Evolutionary conservation across 2,113 vertebrate genomes (phyloP).

Genomic region (Brachyhypopomus gauderio): DNA sequence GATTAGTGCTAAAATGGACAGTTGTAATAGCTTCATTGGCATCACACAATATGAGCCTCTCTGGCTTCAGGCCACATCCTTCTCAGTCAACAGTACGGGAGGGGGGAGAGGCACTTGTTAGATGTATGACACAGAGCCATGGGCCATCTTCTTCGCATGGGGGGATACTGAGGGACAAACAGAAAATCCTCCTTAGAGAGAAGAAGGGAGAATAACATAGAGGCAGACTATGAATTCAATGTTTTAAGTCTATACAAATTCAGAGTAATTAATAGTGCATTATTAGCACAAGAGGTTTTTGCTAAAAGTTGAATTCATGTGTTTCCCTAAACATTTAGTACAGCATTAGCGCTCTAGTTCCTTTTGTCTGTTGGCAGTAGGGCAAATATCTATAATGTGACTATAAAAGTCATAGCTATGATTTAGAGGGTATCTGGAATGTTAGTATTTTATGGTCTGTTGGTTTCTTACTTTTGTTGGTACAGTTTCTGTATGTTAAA

Average conservation of each 20-base stretch:
- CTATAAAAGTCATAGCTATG: neutral
- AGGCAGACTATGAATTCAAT: neutral
- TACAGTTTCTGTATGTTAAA: slow-evolving; percentile 31
- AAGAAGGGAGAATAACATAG: neutral
- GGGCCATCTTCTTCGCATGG: neutral
- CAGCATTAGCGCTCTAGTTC: too few species aligned
- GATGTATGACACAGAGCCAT: slow-evolving; percentile 28
- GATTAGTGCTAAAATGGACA: slow-evolving; percentile 12
- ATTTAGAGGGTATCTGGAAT: slow-evolving; percentile 14
- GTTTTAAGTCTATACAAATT: too few species aligned
- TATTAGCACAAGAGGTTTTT: too few species aligned
- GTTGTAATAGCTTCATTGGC: slow-evolving; percentile 39
- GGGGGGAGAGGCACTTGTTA: neutral
- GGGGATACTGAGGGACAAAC: slow-evolving; percentile 5
- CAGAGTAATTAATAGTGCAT: too few species aligned
- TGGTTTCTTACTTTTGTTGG: neutral
- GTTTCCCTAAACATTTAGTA: too few species aligned
- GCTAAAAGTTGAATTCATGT: too few species aligned
- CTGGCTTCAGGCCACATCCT: slow-evolving; percentile 4
- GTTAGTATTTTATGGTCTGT: slow-evolving; percentile 30
- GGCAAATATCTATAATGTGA: neutral
- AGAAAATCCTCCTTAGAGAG: slow-evolving; percentile 13
- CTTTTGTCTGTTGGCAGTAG: too few species aligned
- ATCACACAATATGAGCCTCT: neutral
- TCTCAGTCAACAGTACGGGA: slow-evolving; percentile 13